Base-by-base conservation (phyloP, 1,140 invertebrate species). In the Drosophila mayri region DNA sequence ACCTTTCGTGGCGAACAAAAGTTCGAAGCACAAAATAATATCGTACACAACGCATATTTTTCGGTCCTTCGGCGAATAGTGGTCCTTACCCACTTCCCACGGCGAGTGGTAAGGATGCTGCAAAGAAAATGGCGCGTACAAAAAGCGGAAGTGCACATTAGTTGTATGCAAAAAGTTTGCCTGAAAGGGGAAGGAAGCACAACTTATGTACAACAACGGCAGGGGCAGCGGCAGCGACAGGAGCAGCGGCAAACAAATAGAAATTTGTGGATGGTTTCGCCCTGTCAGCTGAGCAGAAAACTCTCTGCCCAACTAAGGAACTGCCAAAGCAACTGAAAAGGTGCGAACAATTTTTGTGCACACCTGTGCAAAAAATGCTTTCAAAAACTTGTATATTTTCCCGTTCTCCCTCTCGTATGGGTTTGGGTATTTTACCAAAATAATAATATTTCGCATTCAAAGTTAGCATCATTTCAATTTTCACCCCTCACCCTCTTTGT, bases 91-190 rank as follows among this genome's bases (percentile, higher is more conserved):
- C 54, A 49, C 40, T 47, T 38, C 14, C 41, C 67, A 57, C 20
- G 50, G 41, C 35, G 65, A 71, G 67, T 68, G 68, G 28, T 30
- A 40, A 47, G 30, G 76, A 72, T 16, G 44, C 44, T 46, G 73
- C 79, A 84, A 84, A 85, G 81, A 85, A 85, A 85, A 86, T 84
- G 74, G 82, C 82, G 78, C 65, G 72, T 74, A 46, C 44, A 73
- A 72, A 85, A 85, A 85, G 81, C 82, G 81, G 82, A 85, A 86
- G 81, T 85, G 81, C 81, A 86, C 81, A 85, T 85, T 85, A 86
- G 81, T 85, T 85, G 81, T 85, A 85, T 85, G 81, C 81, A 73
- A 85, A 83, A 85, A 85, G 81, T 85, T 85, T 85, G 79, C 64
- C 75, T 71, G 55, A 57, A 67, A 66, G 49, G 67, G 77, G 62